Conservation (phyloP, 2,888 invertebrate genomes). For the Chymomyza amoena region DNA sequence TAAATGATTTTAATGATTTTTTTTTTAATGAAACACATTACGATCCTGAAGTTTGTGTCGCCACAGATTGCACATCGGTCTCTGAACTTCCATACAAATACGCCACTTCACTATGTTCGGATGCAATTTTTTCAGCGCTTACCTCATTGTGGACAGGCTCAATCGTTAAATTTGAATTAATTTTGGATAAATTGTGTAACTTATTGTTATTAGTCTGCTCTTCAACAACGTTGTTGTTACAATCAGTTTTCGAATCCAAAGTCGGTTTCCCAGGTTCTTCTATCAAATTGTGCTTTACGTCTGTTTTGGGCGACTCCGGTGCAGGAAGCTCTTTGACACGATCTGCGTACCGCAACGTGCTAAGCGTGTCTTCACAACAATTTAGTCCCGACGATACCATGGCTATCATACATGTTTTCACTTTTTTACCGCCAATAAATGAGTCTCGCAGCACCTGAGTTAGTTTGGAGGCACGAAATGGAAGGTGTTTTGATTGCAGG, state of each 20-base stretch:
- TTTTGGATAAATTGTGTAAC: too few relatives aligned
- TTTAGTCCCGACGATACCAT: conserved; percentile 98
- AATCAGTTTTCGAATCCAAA: neutral
- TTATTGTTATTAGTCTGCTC: neutral
- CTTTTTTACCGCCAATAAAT: conserved; percentile 97
- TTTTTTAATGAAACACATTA: too few relatives aligned
- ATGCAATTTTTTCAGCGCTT: neutral
- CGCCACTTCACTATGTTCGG: too few relatives aligned
- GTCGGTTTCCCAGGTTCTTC: neutral
- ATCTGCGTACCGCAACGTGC: conserved; percentile 98
- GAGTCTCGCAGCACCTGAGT: conserved; percentile 98
- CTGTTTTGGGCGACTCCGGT: conserved; percentile 76
- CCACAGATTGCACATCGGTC: too few relatives aligned
- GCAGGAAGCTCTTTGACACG: conserved; percentile 91
- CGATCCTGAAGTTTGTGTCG: too few relatives aligned
- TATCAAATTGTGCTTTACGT: neutral
- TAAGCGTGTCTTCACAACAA: conserved; percentile 98
- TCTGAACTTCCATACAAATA: too few relatives aligned
- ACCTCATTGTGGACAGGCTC: neutral
- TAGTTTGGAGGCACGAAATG: conserved; percentile 97
- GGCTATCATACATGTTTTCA: conserved; percentile 99
- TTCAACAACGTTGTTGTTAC: neutral
- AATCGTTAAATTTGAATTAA: too few relatives aligned
- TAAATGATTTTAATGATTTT: too few relatives aligned
- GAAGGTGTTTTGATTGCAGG: conserved; percentile 95